These are phyloP conservation scores for Cromileptes altivelis DNA, from an alignment of 2,113 vertebrate genomes.

Conservation along the genomic window DNA sequence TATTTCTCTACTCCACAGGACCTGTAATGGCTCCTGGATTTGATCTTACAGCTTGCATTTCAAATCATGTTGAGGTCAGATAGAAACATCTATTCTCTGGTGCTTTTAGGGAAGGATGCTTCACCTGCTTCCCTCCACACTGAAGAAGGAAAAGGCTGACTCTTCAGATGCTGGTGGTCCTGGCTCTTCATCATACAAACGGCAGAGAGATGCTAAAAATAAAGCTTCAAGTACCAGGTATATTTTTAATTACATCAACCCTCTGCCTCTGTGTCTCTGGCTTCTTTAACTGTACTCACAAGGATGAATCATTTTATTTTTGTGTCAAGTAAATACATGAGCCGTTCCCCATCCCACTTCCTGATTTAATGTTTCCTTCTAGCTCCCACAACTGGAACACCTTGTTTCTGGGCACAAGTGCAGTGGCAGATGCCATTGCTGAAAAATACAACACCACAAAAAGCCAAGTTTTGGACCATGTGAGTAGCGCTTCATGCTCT, in stretches of 20 bases:
- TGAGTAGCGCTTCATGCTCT: conserved; percentile 81
- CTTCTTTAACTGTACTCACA: neutral
- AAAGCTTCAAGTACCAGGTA: conserved; percentile 94
- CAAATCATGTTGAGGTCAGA: neutral
- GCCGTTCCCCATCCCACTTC: neutral
- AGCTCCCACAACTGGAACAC: conserved; percentile 98
- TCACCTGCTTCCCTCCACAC: conserved; percentile 92
- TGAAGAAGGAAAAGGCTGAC: conserved; percentile 89
- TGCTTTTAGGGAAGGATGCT: conserved; percentile 92
- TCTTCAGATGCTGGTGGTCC: conserved; percentile 48
- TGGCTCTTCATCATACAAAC: conserved; percentile 91
- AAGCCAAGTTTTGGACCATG: conserved; percentile 95
- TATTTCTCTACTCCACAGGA: neutral
- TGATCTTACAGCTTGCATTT: neutral
- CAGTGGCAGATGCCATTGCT: conserved; percentile 94
- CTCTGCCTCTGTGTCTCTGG: neutral
- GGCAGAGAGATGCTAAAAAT: conserved; percentile 90
- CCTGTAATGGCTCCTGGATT: too few relatives aligned
- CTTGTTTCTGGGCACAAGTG: conserved; percentile 93
- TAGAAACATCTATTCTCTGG: neutral
- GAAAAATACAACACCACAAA: conserved; percentile 95
- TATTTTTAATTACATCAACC: neutral
- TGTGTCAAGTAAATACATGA: neutral
- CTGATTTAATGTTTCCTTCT: conserved; percentile 20
- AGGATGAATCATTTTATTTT: neutral